A percentile compares a stretch with the other conserved stretches of the same genome.
Conservation (phyloP, 1,140 invertebrate species). For the Trichomalopsis sarcophagae region DNA sequence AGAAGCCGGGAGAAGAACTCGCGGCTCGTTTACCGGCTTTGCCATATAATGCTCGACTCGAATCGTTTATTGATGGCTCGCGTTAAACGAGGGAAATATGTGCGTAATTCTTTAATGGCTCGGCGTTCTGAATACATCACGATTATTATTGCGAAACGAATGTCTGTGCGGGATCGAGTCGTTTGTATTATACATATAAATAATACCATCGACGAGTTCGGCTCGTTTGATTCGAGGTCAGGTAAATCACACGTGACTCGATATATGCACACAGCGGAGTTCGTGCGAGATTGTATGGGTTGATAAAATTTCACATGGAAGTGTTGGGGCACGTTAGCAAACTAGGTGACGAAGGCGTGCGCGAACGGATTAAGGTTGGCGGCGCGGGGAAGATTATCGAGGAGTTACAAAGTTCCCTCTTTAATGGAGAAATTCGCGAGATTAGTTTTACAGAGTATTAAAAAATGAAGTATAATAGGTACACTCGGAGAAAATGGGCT, state of each 20-base stretch:
- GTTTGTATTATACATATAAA: no score
- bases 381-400: not conserved
- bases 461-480: not conserved
- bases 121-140: no score
- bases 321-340: not conserved
- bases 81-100: not conserved
- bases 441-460: not conserved
- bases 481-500: not conserved
- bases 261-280: not conserved
- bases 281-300: conserved; percentile 6
- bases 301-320: conserved; percentile 25
- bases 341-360: conserved; percentile 1
- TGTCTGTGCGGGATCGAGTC: no score
- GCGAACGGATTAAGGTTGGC: not conserved
- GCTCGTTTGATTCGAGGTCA: not conserved
- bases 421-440: not conserved
- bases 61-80: not conserved
- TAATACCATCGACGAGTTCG: not conserved
- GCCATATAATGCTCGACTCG: not conserved
- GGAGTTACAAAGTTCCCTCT: not conserved
- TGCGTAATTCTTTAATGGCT: no score
- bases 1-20: not conserved
- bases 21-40: not conserved
- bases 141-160: no score
- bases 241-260: not conserved